Percentiles rank a stretch among this genome's conserved stretches.
Evolutionary conservation across 2,888 invertebrate genomes (phyloP).

Genomic region (Tetanocera ferruginea): DNA sequence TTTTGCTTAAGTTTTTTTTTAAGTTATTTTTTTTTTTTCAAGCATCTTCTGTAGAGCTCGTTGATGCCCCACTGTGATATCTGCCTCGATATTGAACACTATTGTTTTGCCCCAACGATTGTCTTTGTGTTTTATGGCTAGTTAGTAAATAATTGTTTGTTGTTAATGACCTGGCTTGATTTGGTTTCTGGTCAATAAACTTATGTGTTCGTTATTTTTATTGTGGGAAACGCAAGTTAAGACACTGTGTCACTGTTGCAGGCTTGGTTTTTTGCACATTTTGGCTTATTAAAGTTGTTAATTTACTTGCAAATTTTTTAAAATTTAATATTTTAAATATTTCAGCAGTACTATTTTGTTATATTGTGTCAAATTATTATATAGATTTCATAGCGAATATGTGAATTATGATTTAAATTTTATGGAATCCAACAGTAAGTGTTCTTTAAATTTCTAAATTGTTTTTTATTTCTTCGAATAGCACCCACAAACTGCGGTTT

Average conservation of each 20-base stretch:
- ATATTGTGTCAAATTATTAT: no score
- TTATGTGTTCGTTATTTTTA: neutral
- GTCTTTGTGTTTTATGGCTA: conserved; percentile 20
- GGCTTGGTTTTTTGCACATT: neutral
- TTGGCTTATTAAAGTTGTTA: no score
- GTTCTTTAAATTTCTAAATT: no score
- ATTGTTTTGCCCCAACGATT: conserved; percentile 7
- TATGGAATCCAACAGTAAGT: no score
- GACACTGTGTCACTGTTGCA: neutral
- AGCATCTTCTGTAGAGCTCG: neutral
- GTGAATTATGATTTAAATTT: no score
- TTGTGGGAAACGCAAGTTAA: neutral
- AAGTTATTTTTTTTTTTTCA: neutral
- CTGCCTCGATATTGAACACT: conserved; percentile 5
- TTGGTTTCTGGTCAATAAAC: neutral
- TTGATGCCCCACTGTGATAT: conserved; percentile 21
- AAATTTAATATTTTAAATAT: neutral
- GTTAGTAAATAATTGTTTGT: conserved; percentile 21
- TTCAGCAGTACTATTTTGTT: neutral
- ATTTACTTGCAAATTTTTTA: no score
- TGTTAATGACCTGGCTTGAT: neutral
- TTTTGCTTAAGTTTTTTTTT: neutral
- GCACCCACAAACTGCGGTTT: neutral
- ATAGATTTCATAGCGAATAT: no score
- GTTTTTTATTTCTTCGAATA: neutral